A percentile compares a stretch with the other conserved stretches of the same genome.
These are phyloP conservation scores for Brenthis daphne DNA, from an alignment of 2,888 invertebrate species.

Conservation along the genomic window DNA sequence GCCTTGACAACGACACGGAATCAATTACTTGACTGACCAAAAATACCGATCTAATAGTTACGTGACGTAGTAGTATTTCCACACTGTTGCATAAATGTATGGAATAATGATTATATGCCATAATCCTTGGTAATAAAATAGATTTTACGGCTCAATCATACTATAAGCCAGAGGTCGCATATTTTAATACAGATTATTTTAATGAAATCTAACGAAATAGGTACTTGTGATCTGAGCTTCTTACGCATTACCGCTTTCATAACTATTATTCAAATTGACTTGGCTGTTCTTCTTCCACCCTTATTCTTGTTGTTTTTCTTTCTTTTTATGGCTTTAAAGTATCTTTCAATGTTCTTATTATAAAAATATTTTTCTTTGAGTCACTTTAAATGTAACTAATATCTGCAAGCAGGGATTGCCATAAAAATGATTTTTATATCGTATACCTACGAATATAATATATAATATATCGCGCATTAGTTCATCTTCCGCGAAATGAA, in stretches of 20 bases:
- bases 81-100: slow-evolving; percentile 12
- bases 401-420: no score
- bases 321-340: no score
- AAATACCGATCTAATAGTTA: slow-evolving; percentile 24
- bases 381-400: no score
- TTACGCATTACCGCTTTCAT: neutral
- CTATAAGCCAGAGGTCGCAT: slow-evolving; percentile 14
- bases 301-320: no score
- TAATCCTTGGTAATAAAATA: slow-evolving; percentile 13
- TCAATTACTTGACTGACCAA: slow-evolving; percentile 30
- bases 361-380: no score
- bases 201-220: slow-evolving; percentile 15
- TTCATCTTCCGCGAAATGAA: no score
- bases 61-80: slow-evolving; percentile 16
- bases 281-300: no score
- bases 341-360: no score
- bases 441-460: no score
- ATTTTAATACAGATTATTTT: slow-evolving; percentile 15
- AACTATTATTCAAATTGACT: no score
- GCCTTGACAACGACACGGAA: slow-evolving; percentile 28
- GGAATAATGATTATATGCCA: slow-evolving; percentile 7
- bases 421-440: no score
- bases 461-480: no score
- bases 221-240: neutral
- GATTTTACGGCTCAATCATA: slow-evolving; percentile 1